Base-by-base conservation (phyloP, 2,113 vertebrate genomes). In the Nerophis lumbriciformis region DNA sequence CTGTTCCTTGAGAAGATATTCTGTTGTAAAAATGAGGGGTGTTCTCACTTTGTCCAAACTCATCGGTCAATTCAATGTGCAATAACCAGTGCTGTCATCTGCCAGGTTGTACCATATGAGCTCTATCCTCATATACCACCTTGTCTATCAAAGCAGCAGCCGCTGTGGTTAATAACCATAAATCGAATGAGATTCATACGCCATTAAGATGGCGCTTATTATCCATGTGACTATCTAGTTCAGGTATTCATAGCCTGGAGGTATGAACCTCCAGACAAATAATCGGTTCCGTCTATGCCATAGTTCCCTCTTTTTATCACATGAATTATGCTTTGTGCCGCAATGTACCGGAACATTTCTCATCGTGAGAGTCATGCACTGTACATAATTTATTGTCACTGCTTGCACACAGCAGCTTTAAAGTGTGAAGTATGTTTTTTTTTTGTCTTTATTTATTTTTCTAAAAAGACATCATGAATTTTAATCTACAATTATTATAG, bases 101-200 rank as follows among this genome's bases (percentile, higher is more conserved):
- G 54, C 48, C 54, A 72, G 58, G 65, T 74, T 59, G 57, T 50
- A 45, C 55, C 52, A 55, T 72, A 78, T 7, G 54, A 74, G 63
- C 59, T 47, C 57, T 75, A 72, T 70, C 68, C 67, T 79, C 45
- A 69, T 60, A 53, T 72, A 55, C 68, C 68, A 73, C 7, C 65
- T 71, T 12, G 70, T 73, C 79, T 73, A 86, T 86, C 83, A 84
- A 65, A 66, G 59, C 49, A 60, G 61, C 48, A 16, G 15, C 62
- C 61, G 64, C 77, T 70, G 79, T 71, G 78, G 79, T 84, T 86
- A 83, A 87, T 87, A 86, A 82, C 75, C 73, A 83, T 87, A 83
- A 88, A 85, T 89, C 84, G 82, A 68, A 78, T 71, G 78, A 72
- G 81, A 88, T 87, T 88, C 84, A 86, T 87, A 88, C 88, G 83